phyloP scores from a whole-genome alignment of 2,797 vertebrate species.

The Scolopax bukidnonensis region DNA sequence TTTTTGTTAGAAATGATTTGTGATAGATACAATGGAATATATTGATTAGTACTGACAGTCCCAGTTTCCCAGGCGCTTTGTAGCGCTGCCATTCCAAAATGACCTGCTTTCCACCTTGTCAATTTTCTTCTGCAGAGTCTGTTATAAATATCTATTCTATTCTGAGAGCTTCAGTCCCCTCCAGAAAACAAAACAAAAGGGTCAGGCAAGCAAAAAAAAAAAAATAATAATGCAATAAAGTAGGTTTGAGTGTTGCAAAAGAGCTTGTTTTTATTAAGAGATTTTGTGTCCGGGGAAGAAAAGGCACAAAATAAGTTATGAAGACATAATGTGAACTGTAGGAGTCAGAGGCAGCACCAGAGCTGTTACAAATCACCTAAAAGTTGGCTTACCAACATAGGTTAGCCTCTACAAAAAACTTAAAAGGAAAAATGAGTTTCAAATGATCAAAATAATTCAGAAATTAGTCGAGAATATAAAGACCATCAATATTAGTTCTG shows the following conservation, averaged over 20 bases:
- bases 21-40: conserved; percentile 66
- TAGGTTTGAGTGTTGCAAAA: conserved; percentile 9
- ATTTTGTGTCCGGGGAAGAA: conserved; percentile 25
- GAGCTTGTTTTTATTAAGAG: conserved; percentile 63
- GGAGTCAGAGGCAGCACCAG: conserved; percentile 38
- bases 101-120: conserved; percentile 69
- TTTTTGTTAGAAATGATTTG: conserved; percentile 67
- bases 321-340: conserved; percentile 23
- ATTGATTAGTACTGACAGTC: conserved; percentile 72
- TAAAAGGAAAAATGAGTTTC: neutral
- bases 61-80: conserved; percentile 60
- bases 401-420: neutral
- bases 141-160: conserved; percentile 55
- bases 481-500: neutral
- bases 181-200: conserved; percentile 46
- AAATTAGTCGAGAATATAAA: neutral
- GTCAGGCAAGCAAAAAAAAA: conserved; percentile 20
- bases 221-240: conserved; percentile 11
- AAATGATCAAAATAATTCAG: neutral
- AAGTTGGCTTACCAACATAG: neutral
- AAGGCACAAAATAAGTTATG: conserved; percentile 69
- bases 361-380: conserved; percentile 32
- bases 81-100: conserved; percentile 31
- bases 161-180: conserved; percentile 6
- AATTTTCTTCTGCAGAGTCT: conserved; percentile 47